Percentiles rank a stretch among this genome's conserved stretches.
phyloP scores from a whole-genome alignment of 1,140 invertebrate genomes.

The Anagrus nilaparvatae region DNA sequence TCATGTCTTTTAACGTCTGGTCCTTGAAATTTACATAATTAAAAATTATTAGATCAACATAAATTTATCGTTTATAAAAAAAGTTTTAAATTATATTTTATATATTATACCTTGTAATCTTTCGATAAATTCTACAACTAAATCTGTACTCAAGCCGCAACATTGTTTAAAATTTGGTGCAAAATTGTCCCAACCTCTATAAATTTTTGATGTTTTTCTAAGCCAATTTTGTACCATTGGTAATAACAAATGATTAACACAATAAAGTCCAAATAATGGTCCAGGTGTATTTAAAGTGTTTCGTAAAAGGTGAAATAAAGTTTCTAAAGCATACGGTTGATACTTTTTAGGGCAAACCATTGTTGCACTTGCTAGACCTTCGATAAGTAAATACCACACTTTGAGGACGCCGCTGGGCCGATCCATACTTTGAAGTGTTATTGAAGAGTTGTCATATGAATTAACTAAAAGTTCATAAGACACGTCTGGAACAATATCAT shows the following conservation, averaged over 20 bases:
- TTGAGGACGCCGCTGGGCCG: slow-evolving; percentile 68
- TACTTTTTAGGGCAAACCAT: slow-evolving; percentile 72
- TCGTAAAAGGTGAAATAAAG: slow-evolving; percentile 71
- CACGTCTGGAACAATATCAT: slow-evolving; percentile 40
- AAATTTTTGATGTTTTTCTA: slow-evolving; percentile 55
- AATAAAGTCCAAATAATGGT: slow-evolving; percentile 76
- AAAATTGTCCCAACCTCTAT: slow-evolving; percentile 60
- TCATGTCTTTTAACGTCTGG: slow-evolving; percentile 30
- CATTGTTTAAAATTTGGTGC: slow-evolving; percentile 87
- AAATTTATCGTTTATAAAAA: neutral
- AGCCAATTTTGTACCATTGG: slow-evolving; percentile 87
- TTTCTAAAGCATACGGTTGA: slow-evolving; percentile 78
- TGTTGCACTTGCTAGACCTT: slow-evolving; percentile 74
- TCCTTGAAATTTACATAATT: slow-evolving; percentile 28
- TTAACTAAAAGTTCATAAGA: slow-evolving; percentile 49
- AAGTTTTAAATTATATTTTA: slow-evolving; percentile 2
- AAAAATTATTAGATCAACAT: slow-evolving; percentile 2
- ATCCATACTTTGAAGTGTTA: slow-evolving; percentile 60
- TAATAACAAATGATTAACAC: slow-evolving; percentile 79
- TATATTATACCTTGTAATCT: slow-evolving; percentile 43
- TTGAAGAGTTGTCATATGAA: slow-evolving; percentile 44
- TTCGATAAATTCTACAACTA: slow-evolving; percentile 74
- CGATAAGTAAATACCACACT: slow-evolving; percentile 85
- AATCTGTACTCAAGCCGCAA: slow-evolving; percentile 79
- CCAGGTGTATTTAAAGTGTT: slow-evolving; percentile 68